phyloP scores from a whole-genome alignment of 2,113 vertebrate genomes.

The Manacus vitellinus region DNA sequence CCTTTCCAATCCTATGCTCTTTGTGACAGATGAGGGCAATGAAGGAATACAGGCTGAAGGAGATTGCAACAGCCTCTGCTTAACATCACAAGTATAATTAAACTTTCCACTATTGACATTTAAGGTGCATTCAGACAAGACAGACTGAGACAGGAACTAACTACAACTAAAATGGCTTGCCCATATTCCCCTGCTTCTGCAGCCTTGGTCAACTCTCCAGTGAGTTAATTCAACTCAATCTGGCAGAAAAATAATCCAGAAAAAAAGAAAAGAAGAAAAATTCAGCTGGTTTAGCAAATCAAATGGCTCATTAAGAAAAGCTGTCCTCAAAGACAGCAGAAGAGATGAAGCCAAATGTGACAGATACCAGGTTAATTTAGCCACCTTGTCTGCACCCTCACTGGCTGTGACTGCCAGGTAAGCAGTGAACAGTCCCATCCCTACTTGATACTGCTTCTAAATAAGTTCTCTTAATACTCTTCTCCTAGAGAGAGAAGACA shows the following conservation, averaged over 20 bases:
- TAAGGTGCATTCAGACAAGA: neutral
- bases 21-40: neutral
- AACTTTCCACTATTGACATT: neutral
- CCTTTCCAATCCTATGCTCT: neutral
- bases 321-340: neutral
- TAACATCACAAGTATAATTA: neutral
- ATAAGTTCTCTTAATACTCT: neutral
- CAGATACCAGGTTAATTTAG: neutral
- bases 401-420: neutral
- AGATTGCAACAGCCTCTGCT: neutral
- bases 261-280: neutral
- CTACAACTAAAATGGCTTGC: neutral
- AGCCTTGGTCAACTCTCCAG: neutral
- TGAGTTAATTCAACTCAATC: neutral
- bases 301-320: neutral
- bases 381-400: neutral
- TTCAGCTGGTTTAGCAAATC: neutral
- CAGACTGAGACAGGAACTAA: neutral
- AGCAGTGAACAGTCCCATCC: neutral
- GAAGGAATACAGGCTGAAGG: neutral
- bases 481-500: neutral
- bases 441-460: neutral
- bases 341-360: neutral
- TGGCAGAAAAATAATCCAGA: neutral
- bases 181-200: neutral